Evolutionary conservation across 2,888 invertebrate genomes (phyloP).

Genomic region (Leptinotarsa juncta): DNA sequence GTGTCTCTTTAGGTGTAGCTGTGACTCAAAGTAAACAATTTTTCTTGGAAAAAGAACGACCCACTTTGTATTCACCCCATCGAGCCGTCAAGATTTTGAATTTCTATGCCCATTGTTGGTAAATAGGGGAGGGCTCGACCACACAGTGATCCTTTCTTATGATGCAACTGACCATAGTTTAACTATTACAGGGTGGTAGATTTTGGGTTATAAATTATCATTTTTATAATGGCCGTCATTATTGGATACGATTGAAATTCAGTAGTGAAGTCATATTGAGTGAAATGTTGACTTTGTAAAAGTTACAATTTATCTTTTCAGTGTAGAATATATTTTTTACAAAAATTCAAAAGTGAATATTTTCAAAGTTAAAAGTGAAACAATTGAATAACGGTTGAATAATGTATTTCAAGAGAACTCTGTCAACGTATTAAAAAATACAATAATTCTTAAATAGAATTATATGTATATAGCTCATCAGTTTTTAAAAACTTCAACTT

Average conservation of each 20-base stretch:
- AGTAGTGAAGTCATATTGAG: not conserved
- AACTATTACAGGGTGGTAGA: constrained; percentile 30
- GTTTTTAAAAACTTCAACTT: too few species aligned
- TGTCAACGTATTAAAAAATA: too few species aligned
- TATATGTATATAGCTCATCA: too few species aligned
- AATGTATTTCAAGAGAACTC: too few species aligned
- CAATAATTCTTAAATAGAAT: too few species aligned
- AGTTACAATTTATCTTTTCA: too few species aligned
- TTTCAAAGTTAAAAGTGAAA: too few species aligned
- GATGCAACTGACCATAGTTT: constrained; percentile 49
- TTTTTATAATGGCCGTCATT: not conserved
- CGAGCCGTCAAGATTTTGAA: constrained; percentile 38
- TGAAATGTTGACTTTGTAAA: too few species aligned
- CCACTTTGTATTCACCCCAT: constrained; percentile 43
- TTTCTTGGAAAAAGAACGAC: constrained; percentile 35
- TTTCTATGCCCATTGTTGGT: constrained; percentile 47
- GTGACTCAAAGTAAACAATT: constrained; percentile 29
- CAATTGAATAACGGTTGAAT: too few species aligned
- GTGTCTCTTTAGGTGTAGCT: constrained; percentile 25
- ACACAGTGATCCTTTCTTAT: constrained; percentile 51
- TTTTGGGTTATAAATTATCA: constrained; percentile 16
- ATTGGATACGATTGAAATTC: not conserved
- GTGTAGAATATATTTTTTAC: not conserved
- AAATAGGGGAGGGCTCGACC: constrained; percentile 51
- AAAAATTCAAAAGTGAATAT: not conserved